Percentiles rank a stretch among this genome's conserved stretches.
phyloP scores from a whole-genome alignment of 2,888 invertebrate genomes.

The Gibbula magus region DNA sequence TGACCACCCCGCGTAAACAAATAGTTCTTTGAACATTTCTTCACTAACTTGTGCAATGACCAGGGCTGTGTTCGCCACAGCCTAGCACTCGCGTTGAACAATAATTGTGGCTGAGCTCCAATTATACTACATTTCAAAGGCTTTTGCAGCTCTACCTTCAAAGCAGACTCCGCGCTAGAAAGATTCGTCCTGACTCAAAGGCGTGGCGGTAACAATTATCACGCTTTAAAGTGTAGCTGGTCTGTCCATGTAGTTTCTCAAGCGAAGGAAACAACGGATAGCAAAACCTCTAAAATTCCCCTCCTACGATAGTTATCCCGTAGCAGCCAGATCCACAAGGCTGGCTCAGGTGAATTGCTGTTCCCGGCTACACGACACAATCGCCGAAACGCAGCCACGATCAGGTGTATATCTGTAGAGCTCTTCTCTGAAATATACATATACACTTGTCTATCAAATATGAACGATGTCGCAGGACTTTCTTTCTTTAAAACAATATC shows the following conservation, averaged over 20 bases:
- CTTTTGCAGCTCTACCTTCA: no score
- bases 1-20: no score
- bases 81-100: no score
- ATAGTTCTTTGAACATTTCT: no score
- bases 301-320: neutral
- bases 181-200: no score
- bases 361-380: neutral
- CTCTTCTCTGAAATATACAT: conserved; percentile 1
- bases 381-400: neutral
- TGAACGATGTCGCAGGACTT: neutral
- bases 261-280: neutral
- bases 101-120: no score
- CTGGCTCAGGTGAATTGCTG: no score
- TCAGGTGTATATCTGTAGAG: neutral
- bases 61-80: no score
- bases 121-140: no score
- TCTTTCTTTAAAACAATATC: neutral
- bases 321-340: no score
- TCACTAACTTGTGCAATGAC: no score
- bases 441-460: neutral
- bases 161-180: no score
- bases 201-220: neutral
- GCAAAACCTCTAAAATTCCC: neutral
- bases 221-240: neutral
- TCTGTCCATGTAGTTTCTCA: neutral